Evolutionary conservation across 2,888 invertebrate genomes (phyloP).

Genomic region (Ectemnius continuus): DNA sequence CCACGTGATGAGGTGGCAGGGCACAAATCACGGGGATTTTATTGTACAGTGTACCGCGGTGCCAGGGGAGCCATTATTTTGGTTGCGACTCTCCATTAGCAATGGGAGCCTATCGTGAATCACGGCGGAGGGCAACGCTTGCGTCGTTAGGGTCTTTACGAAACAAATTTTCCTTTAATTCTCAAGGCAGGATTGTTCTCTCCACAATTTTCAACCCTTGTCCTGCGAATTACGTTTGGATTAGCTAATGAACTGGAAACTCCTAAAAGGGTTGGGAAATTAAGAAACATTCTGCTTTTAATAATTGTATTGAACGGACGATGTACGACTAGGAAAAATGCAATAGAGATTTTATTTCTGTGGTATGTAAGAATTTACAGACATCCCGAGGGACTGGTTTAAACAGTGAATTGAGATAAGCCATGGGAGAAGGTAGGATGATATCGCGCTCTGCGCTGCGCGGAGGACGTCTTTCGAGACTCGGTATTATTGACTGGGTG

Average conservation of each 20-base stretch:
- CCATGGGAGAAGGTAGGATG: too few relatives aligned
- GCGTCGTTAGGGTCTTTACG: conserved; percentile 4
- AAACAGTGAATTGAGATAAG: too few relatives aligned
- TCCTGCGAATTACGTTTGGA: conserved; percentile 48
- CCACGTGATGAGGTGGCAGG: background rate
- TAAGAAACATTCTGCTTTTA: conserved; percentile 63
- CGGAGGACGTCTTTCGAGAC: conserved; percentile 57
- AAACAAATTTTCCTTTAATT: conserved; percentile 30
- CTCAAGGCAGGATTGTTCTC: background rate
- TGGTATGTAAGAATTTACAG: too few relatives aligned
- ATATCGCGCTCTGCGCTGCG: conserved; percentile 1
- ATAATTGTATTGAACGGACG: conserved; percentile 62
- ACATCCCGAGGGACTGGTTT: too few relatives aligned
- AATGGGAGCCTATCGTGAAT: conserved; percentile 18
- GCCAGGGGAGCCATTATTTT: conserved; percentile 23
- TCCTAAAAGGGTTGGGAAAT: conserved; percentile 57
- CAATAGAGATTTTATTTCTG: too few relatives aligned
- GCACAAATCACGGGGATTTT: conserved; percentile 23
- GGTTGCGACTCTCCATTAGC: background rate
- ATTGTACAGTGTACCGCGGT: conserved; percentile 1
- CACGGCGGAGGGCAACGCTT: background rate
- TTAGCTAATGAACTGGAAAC: background rate
- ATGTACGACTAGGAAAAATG: conserved; percentile 26
- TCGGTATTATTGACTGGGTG: conserved; percentile 73
- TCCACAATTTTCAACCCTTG: background rate